Percentiles rank a stretch among this genome's conserved stretches.
Evolutionary conservation across 2,113 vertebrate genomes (phyloP).

Genomic region (Centropus bengalensis): DNA sequence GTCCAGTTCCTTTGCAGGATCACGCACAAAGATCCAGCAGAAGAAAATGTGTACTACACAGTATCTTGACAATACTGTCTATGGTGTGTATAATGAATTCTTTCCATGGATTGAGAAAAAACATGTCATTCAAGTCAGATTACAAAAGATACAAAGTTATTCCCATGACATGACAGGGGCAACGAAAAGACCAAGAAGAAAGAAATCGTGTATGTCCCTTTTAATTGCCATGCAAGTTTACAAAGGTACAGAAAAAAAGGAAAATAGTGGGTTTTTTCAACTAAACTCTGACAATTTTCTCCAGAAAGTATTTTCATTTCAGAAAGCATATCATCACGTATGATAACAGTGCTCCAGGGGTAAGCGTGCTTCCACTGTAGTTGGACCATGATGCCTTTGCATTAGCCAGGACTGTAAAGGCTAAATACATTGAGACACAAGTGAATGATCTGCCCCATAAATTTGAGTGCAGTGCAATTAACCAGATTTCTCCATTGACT

Average conservation of each 20-base stretch:
- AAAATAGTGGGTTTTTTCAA: not conserved
- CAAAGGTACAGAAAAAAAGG: not conserved
- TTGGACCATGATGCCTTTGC: rapidly evolving
- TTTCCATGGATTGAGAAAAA: not conserved
- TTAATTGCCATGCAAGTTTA: not conserved
- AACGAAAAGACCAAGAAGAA: rapidly evolving
- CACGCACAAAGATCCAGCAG: not conserved
- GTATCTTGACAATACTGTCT: too few relatives aligned
- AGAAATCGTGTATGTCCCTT: not conserved
- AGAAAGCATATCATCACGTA: rapidly evolving
- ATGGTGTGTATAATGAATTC: not conserved
- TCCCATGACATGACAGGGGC: rapidly evolving
- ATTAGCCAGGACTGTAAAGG: not conserved
- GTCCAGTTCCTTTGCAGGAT: too few relatives aligned
- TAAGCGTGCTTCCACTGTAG: not conserved
- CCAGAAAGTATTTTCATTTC: not conserved
- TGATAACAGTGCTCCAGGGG: not conserved
- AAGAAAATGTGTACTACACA: not conserved
- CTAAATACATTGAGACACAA: not conserved
- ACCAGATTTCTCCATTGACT: not conserved
- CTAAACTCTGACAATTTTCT: not conserved
- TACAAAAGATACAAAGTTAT: not conserved
- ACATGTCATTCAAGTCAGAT: not conserved
- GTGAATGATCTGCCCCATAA: not conserved
- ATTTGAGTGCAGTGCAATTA: not conserved